Evolutionary conservation across 2,113 vertebrate genomes (phyloP).

Genomic region (Piaya cayana): DNA sequence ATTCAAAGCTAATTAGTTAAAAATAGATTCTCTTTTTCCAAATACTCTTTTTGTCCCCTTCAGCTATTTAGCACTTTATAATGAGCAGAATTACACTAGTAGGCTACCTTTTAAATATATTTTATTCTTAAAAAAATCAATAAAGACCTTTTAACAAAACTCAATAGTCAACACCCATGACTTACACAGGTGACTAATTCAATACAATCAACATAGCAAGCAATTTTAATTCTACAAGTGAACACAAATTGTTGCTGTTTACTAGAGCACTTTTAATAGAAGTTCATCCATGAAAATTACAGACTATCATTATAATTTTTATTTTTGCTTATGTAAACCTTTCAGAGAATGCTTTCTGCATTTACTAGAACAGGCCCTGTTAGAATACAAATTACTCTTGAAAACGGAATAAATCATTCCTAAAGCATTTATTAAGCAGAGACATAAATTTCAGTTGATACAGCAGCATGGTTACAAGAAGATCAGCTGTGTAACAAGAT

Average conservation of each 20-base stretch:
- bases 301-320: slow-evolving; percentile 51
- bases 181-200: slow-evolving; percentile 64
- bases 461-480: slow-evolving; percentile 11
- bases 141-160: slow-evolving; percentile 64
- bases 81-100: slow-evolving; percentile 59
- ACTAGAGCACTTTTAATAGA: slow-evolving; percentile 46
- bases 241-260: slow-evolving; percentile 52
- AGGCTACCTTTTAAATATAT: slow-evolving; percentile 43
- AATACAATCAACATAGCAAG: slow-evolving; percentile 46
- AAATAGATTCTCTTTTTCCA: slow-evolving; percentile 66
- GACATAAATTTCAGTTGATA: slow-evolving; percentile 30
- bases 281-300: slow-evolving; percentile 64
- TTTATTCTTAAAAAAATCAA: slow-evolving; percentile 71
- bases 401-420: slow-evolving; percentile 54
- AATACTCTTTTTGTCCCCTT: slow-evolving; percentile 58
- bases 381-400: slow-evolving; percentile 51
- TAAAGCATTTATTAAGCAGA: slow-evolving; percentile 27
- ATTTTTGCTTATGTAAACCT: slow-evolving; percentile 55
- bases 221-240: slow-evolving; percentile 64
- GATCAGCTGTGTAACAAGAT: slow-evolving; percentile 51
- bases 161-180: slow-evolving; percentile 63
- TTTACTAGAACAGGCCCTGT: slow-evolving; percentile 27
- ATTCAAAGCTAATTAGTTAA: slow-evolving; percentile 69
- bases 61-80: slow-evolving; percentile 69
- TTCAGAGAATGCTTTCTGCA: slow-evolving; percentile 45